Evolutionary conservation across 2,888 invertebrate genomes (phyloP), one percentile per base, ranked within the genome.

Genomic region (Furcula furcula): DNA sequence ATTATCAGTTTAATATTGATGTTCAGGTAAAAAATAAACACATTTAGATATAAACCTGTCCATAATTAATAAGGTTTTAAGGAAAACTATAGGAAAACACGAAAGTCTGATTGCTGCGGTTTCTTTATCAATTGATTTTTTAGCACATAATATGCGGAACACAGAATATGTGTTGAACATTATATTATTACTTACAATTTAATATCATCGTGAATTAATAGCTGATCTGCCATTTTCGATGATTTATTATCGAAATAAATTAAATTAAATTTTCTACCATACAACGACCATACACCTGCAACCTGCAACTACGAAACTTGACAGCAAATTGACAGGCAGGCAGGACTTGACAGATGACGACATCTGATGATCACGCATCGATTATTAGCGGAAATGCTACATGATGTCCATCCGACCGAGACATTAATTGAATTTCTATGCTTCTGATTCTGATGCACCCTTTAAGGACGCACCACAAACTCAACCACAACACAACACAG

Each of bases 151-250:
- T 38, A 34, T 32, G 15, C 13, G 2, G 10, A 10, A 7, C 0
- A 25, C 7, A 2, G 10, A n/a, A 3, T 22, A 25, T 31, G 6
- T 9, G 0, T 11, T 11, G 30, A 3, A 29, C 15, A 19, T 1
- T 5, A 16, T 10, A n/a, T 12, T 33, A 19, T 40, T 28, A 92
- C 92, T 93, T 78, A 93, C 93, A 94, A 76, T 77, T 93, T 93
- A 76, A 94, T 92, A 78, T 94, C 94, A 88, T 94, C 93, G 70
- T 93, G 91, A 55, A 94, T 90, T 68, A 69, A 46, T 91, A 93
- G 69, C 82, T 94, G 65, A 92, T 97, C 69, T 73, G 83, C 87
- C 87, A 87, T 88, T 65, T 56, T 76, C 32, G 23, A 50, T 27
- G 40, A 56, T 51, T 54, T 46, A 35, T 40, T 31, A 27, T 45